Base-by-base conservation (phyloP, 2,888 invertebrate species). In the Tridacna gigas region DNA sequence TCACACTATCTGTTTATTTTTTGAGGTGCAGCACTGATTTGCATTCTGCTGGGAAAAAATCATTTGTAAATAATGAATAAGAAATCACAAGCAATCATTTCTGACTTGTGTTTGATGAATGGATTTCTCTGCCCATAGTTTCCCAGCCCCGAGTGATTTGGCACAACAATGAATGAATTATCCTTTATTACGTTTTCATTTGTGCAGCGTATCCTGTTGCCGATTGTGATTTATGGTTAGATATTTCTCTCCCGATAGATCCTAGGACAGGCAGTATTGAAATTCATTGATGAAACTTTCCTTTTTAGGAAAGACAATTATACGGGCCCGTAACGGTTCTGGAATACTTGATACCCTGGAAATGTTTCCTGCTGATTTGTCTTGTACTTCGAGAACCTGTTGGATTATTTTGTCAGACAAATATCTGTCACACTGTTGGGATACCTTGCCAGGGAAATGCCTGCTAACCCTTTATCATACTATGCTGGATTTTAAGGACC, bases 241-340 rank as follows among this genome's bases (percentile, higher is more conserved):
- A 45, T n/a, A 67, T 45, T 67, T 67, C 67, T 37, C 67, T 37
- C 25, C 47, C n/a, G 67, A n/a, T 67, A 37, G 13, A 67, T 67
- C 67, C 45, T 20, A n/a, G 45, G 67, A 37, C 67, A 45, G 56
- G 56, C 56, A 56, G 56, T 56, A 67, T 66, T 66, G 66, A 66
- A 66, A 66, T 67, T 67, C 67, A 67, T 67, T 67, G 67, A 67
- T 67, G 67, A 67, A 67, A 45, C 67, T 67, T 67, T 67, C 67
- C 67, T 37, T 67, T 67, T 67, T 67, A 20, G 67, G 67, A 67
- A 67, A 67, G 20, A n/a, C 37, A 67, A 67, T 67, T 37, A 45
- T 67, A 37, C 45, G 5, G 28, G 22, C 20, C 47, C 45, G 20
- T 45, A 67, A 45, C 45, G 67, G 45, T 45, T 18, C n/a, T 67